Evolutionary conservation across 2,888 invertebrate species (phyloP), one percentile per base, ranked within the genome.

Genomic region (Scaptomyza polygonia): DNA sequence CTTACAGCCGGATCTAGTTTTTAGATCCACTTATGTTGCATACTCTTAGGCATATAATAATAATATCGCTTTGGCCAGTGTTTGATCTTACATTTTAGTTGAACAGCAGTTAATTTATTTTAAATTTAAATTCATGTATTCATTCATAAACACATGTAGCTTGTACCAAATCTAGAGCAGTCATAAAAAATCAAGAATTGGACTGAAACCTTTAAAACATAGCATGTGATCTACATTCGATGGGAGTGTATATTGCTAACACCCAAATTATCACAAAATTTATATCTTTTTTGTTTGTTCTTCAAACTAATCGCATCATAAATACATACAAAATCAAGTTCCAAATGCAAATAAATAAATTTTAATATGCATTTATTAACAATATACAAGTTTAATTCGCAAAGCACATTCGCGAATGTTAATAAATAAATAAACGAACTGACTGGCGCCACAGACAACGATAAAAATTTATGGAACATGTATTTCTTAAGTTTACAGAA

Each of bases 401-500:
- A 27, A 47, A 70, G 43, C 67, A 58, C 58, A 65, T 70, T 52
- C 53, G 44, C 48, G 76, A 76, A 84, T 67, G 66, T 59, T 72
- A 66, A 63, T 62, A 59, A 64, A 67, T 45, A 69, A 63, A 57
- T 30, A 51, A 42, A 69, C 52, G 51, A 66, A 58, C 53, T 58
- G 51, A 51, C 56, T 67, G 78, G 86, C 83, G 83, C 86, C 83
- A 72, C 44, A 58, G 66, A 27, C 27, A n/a, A 27, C n/a, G 32
- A 55, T 42, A 32, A 0, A 39, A 40, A 42, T 3, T 5, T 51
- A n/a, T 32, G 29, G 25, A 7, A 29, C 25, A 25, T 25, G 16
- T 8, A 27, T 16, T 39, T 9, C 6, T 8, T 14, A 36, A 36
- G 34, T 30, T 16, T 3, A 21, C 7, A 53, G 42, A 49, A 54